Evolutionary conservation across 2,113 vertebrate species (phyloP), one percentile per base, ranked within the genome.

Genomic region (Conger conger): DNA sequence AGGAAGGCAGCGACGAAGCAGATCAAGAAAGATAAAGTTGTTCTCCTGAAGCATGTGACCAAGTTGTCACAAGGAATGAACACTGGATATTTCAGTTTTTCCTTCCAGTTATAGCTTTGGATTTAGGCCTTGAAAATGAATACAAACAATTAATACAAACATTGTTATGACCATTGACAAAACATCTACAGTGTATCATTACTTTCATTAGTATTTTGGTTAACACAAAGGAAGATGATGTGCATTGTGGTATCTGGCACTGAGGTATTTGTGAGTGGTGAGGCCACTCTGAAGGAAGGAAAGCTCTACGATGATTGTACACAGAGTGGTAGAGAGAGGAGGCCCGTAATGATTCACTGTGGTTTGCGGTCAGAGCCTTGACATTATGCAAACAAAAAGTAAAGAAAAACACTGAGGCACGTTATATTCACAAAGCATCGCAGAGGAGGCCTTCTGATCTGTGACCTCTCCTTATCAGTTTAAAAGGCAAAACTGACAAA

Each of bases 121-220:
- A 76, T 57, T 68, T 18, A n/a, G 37, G 57, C 30, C 30, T 20
- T 57, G 6, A n/a, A 60, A 17, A n/a, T n/a, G n/a, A n/a, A n/a
- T n/a, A n/a, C n/a, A n/a, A 27, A 50, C n/a, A 84, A 60, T 38
- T n/a, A 38, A 33, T 7, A 27, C 36, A 83, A 63, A 82, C 53
- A 60, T 81, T 87, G 83, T 86, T 84, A 87, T 86, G 86, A 79
- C 86, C 84, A 85, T 86, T 30, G 35, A 13, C 36, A 85, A 82
- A 81, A 78, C 54, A 36, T 18, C 73, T 37, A 68, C 38, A 57
- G 9, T 53, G 79, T 23, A 79, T 63, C 68, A 15, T 45, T 37
- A 60, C 57, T 57, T 50, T 63, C 45, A 57, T 50, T 38, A 45
- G 68, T 73, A 73, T 73, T 73, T 73, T 57, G 33, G 63, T 53